Evolutionary conservation across 64 coral and sea anemone genomes (phyloP), one percentile per base, ranked within the genome.

Genomic region (Montipora sp.): DNA sequence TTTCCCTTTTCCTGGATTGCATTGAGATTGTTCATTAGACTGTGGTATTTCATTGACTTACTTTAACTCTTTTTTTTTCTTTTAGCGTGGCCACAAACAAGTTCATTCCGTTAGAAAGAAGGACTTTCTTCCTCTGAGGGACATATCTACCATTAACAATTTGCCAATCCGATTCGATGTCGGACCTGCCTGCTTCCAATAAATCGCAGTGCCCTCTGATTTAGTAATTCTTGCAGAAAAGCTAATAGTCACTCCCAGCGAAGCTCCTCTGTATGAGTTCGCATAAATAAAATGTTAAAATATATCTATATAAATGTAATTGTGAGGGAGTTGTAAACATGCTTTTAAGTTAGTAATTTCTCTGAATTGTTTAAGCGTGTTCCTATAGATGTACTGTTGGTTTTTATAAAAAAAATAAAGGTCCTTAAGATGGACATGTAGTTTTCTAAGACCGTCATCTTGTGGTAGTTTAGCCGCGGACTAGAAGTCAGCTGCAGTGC

Each of bases 111-210:
- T 88, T 48, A 50, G 61, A 16, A 88, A 88, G 67, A 65, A 79
- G 60, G 91, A 93, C 12, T 13, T 93, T 8, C 91, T 93, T 61
- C 91, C 91, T 18, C 55, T 93, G 77, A 81, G 75, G 51, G 91
- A 93, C 82, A 72, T 93, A 5, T 81, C 91, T 8, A 87, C 86
- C 20, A 58, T 14, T 71, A 44, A 78, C 59, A 58, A 79, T 71
- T 46, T 61, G 84, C 75, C 83, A 88, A 79, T 93, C 66, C 55
- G 78, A 50, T 93, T 88, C 73, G 51, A 88, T 58, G 51, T 93
- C 44, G 91, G 91, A 13, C 91, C 91, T 12, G 91, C 88, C 18
- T 93, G 91, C 48, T 93, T 93, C 77, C 75, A 87, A 55, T 93
- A 88, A 80, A 71, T 72, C 65, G 5, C 18, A 57, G 53, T 57